Conservation (phyloP, 2,797 vertebrate species). For the Cichlasoma orientale region DNA sequence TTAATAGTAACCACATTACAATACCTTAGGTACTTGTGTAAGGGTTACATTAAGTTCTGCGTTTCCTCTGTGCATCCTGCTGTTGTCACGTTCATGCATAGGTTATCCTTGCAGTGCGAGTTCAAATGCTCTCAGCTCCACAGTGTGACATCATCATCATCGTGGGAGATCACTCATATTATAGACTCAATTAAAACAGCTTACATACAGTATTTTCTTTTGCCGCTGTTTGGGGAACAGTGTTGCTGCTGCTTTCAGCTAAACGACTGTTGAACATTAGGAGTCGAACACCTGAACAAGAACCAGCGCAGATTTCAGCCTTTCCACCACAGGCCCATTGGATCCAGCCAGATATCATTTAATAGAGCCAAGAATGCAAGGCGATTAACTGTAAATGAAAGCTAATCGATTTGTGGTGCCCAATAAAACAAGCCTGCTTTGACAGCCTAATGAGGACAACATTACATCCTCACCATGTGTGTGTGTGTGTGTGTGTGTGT, state of each 20-base stretch:
- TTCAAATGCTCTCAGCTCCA: background rate
- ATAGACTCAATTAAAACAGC: background rate
- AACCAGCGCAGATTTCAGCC: background rate
- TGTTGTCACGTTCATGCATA: background rate
- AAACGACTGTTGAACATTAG: background rate
- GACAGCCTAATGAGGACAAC: conserved; percentile 41
- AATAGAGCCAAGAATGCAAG: conserved; percentile 34
- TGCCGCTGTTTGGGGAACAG: background rate
- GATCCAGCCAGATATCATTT: conserved; percentile 21
- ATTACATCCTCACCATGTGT: background rate
- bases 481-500: background rate
- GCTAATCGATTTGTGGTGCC: conserved; percentile 40
- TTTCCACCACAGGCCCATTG: background rate
- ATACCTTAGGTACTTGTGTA: background rate
- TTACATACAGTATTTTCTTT: background rate
- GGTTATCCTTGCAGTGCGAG: background rate
- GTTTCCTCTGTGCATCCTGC: background rate
- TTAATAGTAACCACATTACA: background rate
- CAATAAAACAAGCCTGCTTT: conserved; percentile 37
- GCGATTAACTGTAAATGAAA: conserved; percentile 48
- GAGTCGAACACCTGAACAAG: conserved; percentile 7
- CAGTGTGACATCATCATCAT: background rate
- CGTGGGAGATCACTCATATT: background rate
- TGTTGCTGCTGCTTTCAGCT: background rate
- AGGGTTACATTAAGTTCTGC: background rate